Evolutionary conservation across 2,888 invertebrate species (phyloP), one percentile per base, ranked within the genome.

Genomic region (Atethmia centrago): DNA sequence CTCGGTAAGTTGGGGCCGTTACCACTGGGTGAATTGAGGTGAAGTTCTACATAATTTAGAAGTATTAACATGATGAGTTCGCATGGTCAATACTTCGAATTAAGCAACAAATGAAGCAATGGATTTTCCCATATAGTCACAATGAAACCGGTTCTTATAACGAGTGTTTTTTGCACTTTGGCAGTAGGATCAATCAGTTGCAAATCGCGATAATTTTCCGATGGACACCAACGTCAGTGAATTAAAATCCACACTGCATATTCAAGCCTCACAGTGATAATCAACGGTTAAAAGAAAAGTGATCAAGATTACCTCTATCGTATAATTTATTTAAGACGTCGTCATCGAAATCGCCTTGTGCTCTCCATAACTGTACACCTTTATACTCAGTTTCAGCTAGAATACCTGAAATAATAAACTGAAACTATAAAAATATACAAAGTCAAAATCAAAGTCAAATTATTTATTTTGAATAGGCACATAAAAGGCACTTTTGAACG

Each of bases 351-450:
- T 47, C 12, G 0, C 81, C 81, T 62, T 80, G 36, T 5, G 45
- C 56, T 62, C 83, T 71, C 83, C 81, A 82, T 49, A 82, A 49
- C 28, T 82, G 71, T 4, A 82, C 14, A 3, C 19, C 53, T 65
- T 4, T 59, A 3, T 0, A 58, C 3, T 45, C 4, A 28, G 25
- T 71, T 53, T 36, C 71, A 16, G 75, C 53, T 12, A 47, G 21
- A 36, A 47, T 19, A 36, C 76, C 81, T 82, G 42, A 21, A 83
- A 83, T 45, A 40, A 69, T 47, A 47, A 45, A 47, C 5, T 14
- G 21, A 12, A 10, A 16, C 8, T 28, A 25, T 36, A n/a, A 47
- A 16, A n/a, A n/a, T n/a, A n/a, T n/a, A n/a, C n/a, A n/a, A n/a
- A n/a, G n/a, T n/a, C n/a, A n/a, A n/a, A n/a, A n/a, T n/a, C n/a